Base-by-base conservation (phyloP, 1,140 invertebrate species). In the Pachypeltis micranthus region DNA sequence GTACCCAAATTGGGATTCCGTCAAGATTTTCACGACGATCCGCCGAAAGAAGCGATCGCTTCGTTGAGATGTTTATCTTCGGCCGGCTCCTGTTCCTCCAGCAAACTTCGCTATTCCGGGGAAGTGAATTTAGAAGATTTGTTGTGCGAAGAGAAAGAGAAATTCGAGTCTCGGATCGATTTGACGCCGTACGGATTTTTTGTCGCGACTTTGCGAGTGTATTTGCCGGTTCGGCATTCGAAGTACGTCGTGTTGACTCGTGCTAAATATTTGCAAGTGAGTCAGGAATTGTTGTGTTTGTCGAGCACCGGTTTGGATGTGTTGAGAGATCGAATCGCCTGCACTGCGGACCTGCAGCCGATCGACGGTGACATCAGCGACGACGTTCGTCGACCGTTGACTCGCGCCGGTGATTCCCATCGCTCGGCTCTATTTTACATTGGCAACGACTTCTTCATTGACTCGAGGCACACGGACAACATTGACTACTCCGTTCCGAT, bases 351-450 rank as follows among this genome's bases (percentile, higher is more conserved):
- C 31, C 31, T 29, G n/a, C 57, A 59, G 25, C 57, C 57, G 2
- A 25, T 59, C 10, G 57, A 59, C 26, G 29, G 29, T 2, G 57
- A 59, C n/a, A 31, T 59, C 26, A 59, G 57, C 24, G 14, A 2
- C 1, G 28, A 59, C 28, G 16, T 23, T 10, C 14, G 27, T 12
- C 2, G 2, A 7, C 28, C 29, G 1, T 10, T 31, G 31, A 29
- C 25, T 10, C 55, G 23, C 7, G 19, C 23, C 27, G 27, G 27
- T 25, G 79, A 85, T 64, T 51, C 83, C 23, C 86, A 84, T 67
- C 83, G 81, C 65, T 86, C 87, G 0, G 83, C 83, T 0, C 87
- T 88, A 70, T 85, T 91, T 69, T 91, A 85, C 69, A 88, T 92
- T 56, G 83, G 87, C 70, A 80, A 84, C 64, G 83, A 80, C 27